phyloP scores from a whole-genome alignment of 2,797 vertebrate species.

The Lutjanus campechanus region DNA sequence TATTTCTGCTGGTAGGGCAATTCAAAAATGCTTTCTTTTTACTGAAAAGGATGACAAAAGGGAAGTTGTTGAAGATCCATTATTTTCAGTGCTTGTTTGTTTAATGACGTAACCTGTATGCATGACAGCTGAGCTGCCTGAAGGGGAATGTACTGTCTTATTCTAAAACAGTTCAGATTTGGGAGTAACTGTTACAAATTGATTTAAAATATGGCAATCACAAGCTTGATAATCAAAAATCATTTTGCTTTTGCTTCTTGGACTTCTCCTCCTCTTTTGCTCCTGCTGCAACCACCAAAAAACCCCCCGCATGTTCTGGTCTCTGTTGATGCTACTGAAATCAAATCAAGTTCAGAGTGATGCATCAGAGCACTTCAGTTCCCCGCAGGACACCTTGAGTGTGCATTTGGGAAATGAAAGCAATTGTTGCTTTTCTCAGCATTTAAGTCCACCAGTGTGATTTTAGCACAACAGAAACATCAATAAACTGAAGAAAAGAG shows the following conservation, averaged over 20 bases:
- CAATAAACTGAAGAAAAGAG: not conserved
- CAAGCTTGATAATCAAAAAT: not conserved
- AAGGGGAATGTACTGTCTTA: no score
- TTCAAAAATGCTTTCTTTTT: no score
- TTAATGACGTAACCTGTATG: no score
- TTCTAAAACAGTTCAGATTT: no score
- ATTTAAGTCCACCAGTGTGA: not conserved
- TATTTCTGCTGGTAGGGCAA: no score
- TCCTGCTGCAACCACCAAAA: not conserved
- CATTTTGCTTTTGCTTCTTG: not conserved
- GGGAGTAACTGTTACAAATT: no score
- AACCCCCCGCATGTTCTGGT: not conserved
- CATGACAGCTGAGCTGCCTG: no score
- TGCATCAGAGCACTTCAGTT: not conserved
- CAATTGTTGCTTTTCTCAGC: not conserved
- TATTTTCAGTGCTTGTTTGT: no score
- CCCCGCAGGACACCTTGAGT: constrained; percentile 2
- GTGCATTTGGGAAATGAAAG: constrained; percentile 19
- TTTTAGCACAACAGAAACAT: constrained; percentile 1
- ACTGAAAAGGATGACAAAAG: no score
- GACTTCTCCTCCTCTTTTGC: no score
- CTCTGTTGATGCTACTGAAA: constrained; percentile 1
- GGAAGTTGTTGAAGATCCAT: no score
- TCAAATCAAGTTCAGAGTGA: constrained; percentile 8
- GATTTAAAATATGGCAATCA: not conserved